Evolutionary conservation across 2,113 vertebrate genomes (phyloP), one percentile per base, ranked within the genome.

Genomic region (Lichenostomus cassidix): DNA sequence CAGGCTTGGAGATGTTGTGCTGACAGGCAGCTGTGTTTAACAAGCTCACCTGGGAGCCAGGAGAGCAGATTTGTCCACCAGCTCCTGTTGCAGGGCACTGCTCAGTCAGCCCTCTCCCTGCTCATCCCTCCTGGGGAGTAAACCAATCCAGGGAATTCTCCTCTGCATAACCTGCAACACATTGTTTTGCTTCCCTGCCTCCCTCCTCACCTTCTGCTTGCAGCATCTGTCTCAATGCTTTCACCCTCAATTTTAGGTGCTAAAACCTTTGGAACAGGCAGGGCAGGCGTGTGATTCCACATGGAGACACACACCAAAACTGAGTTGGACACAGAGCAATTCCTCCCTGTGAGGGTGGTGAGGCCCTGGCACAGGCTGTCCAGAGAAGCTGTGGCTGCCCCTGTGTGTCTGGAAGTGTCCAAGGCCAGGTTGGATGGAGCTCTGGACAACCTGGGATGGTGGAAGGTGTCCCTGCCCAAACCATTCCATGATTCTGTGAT

Each of bases 1-100:
- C 70, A 86, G 52, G 39, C 65, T 87, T 87, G 62, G 88, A 83
- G 92, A 88, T 2, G 8, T 4, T 5, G 47, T 18, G 24, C 84
- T 92, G 94, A 83, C 74, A 92, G 82, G 80, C 58, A 93, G 79
- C 49, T 87, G 39, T 67, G 29, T 67, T 47, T 42, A 39, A 91
- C 68, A 41, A 71, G 31, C 55, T 85, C 80, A 83, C 67, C 50
- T 68, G 69, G 37, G 53, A 94, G 67, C 39, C 80, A 82, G 24
- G 62, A 91, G 41, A 70, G 33, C 41, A 11, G 33, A 83, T 52
- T 64, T 35, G 62, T 58, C 10, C 41, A 18, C 5, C 82, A 83
- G 53, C 56, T 49, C 76, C 50, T 3, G 7, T 6, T 1, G 17
- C 56, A 60, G 35, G 46, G 64, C 37, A 62, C 33, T 58, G 50